phyloP scores from a whole-genome alignment of 2,888 invertebrate genomes.

The Eutolmus rufibarbis region DNA sequence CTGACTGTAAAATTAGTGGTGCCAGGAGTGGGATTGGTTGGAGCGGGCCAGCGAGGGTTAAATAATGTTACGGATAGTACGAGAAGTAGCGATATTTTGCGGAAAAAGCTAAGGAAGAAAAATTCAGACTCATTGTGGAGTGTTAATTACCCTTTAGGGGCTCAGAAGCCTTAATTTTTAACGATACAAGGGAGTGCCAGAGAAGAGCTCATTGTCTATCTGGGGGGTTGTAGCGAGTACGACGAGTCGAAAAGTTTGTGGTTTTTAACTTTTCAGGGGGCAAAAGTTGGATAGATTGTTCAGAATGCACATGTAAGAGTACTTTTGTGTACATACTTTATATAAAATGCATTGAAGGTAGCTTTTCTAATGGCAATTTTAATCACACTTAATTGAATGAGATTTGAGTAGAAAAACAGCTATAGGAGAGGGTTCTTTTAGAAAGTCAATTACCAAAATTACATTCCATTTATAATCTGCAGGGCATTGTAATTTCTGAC shows the following conservation, averaged over 20 bases:
- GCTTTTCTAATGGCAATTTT: background rate
- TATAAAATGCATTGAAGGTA: background rate
- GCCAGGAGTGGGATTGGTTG: background rate
- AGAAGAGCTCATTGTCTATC: background rate
- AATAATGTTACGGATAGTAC: background rate
- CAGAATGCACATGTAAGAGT: background rate
- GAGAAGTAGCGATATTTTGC: background rate
- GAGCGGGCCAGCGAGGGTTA: background rate
- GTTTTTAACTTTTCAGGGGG: background rate
- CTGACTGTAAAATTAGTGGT: background rate
- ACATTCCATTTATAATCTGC: background rate
- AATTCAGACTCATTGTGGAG: slow-evolving; percentile 1
- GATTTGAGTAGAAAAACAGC: background rate
- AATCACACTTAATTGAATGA: background rate
- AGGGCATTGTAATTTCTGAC: background rate
- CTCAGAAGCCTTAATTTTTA: slow-evolving; percentile 6
- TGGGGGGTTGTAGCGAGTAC: background rate
- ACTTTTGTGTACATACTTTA: background rate
- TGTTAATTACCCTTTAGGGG: slow-evolving; percentile 25
- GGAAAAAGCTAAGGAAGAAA: background rate
- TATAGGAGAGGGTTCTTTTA: background rate
- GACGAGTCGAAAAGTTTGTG: background rate
- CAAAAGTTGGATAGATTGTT: background rate
- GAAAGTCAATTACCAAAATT: background rate
- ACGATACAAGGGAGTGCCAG: slow-evolving; percentile 8